These are phyloP conservation scores for Plestiodon gilberti DNA, from an alignment of 2,113 vertebrate species.

Conservation along the genomic window DNA sequence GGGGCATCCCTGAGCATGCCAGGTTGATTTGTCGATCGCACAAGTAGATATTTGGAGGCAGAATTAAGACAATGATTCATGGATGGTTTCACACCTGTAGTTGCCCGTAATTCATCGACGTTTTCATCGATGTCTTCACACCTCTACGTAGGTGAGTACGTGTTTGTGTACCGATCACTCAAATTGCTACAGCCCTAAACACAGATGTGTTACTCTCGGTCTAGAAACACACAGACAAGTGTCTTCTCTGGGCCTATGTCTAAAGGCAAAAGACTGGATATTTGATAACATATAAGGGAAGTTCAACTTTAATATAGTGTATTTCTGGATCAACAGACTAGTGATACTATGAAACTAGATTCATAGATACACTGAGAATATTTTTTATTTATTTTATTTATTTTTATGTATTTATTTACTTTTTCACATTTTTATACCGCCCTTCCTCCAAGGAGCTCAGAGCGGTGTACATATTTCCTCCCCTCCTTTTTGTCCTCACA, in stretches of 20 bases:
- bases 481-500: too few species aligned
- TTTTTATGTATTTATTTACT: too few species aligned
- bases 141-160: background rate
- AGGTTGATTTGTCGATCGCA: slow-evolving; percentile 1
- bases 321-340: background rate
- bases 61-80: slow-evolving; percentile 8
- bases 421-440: too few species aligned
- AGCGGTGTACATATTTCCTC: too few species aligned
- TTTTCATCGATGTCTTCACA: slow-evolving; percentile 36
- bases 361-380: background rate
- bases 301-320: background rate
- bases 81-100: slow-evolving; percentile 4
- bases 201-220: background rate
- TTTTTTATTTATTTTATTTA: too few species aligned
- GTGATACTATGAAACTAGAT: background rate
- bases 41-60: background rate
- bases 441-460: too few species aligned
- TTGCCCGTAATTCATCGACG: background rate
- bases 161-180: slow-evolving; percentile 2
- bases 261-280: background rate
- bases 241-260: background rate
- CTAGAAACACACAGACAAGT: background rate
- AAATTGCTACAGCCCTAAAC: background rate
- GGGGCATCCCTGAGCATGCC: slow-evolving; percentile 3
- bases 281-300: background rate